Evolutionary conservation across 2,888 invertebrate species (phyloP).

Genomic region (Zaprionus lineosus): DNA sequence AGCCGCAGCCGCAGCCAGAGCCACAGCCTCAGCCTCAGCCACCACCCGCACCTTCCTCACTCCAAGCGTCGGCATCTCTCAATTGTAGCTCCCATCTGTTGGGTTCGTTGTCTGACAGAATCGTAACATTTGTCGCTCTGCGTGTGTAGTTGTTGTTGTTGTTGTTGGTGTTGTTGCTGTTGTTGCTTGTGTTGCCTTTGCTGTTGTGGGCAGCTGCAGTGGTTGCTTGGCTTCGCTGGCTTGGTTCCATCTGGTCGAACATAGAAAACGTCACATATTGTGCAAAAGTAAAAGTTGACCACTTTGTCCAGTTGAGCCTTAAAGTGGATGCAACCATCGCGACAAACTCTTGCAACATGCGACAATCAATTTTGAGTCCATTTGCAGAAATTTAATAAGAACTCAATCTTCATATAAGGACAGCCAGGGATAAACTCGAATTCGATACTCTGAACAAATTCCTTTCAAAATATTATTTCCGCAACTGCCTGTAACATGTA

Average conservation of each 20-base stretch:
- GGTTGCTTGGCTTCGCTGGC: slow-evolving; percentile 43
- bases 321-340: slow-evolving; percentile 19
- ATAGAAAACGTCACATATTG: slow-evolving; percentile 67
- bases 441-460: no score
- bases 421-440: no score
- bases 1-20: background rate
- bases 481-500: no score
- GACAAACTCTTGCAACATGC: slow-evolving; percentile 11
- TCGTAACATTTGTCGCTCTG: slow-evolving; percentile 60
- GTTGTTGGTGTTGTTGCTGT: slow-evolving; percentile 9
- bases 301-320: slow-evolving; percentile 35
- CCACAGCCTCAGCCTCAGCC: slow-evolving; percentile 24
- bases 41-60: background rate
- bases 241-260: slow-evolving; percentile 71
- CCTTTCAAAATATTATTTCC: no score
- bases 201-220: slow-evolving; percentile 57
- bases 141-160: slow-evolving; percentile 12
- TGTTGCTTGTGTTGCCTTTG: slow-evolving; percentile 10
- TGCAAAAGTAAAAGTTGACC: slow-evolving; percentile 68
- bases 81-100: slow-evolving; percentile 56
- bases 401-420: no score
- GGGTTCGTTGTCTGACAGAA: slow-evolving; percentile 64
- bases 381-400: slow-evolving; percentile 1
- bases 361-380: background rate
- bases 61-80: slow-evolving; percentile 40